Conservation (phyloP, 2,888 invertebrate species). For the Drosophila koepferae region DNA sequence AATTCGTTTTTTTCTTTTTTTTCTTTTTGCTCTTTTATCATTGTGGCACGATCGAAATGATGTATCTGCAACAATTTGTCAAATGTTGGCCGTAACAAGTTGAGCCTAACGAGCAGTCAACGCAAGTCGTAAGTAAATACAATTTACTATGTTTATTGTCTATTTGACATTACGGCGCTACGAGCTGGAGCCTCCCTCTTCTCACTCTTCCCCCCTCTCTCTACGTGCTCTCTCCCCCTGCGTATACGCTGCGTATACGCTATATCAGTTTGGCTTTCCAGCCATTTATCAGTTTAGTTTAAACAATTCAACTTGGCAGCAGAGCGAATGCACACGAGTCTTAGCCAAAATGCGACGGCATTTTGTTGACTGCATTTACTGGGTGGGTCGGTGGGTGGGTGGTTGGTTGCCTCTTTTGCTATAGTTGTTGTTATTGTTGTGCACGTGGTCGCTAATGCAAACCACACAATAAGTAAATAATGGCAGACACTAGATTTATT, state of each 20-base stretch:
- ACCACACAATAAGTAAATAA: constrained; percentile 62
- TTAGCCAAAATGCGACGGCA: constrained; percentile 53
- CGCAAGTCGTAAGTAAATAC: constrained; percentile 50
- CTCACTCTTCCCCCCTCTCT: not conserved
- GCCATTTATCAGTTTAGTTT: constrained; percentile 66
- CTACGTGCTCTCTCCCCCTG: not conserved
- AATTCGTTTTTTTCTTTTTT: not conserved
- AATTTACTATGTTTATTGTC: constrained; percentile 63
- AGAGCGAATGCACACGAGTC: constrained; percentile 46
- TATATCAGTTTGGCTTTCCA: constrained; percentile 48
- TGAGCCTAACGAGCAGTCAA: constrained; percentile 67
- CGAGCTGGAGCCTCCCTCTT: constrained; percentile 23
- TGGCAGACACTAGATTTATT: constrained; percentile 61
- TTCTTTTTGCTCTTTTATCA: constrained; percentile 46
- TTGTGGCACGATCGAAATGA: constrained; percentile 69
- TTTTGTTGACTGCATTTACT: constrained; percentile 14
- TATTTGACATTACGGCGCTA: constrained; percentile 72
- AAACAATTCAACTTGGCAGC: constrained; percentile 64
- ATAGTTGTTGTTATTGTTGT: constrained; percentile 20
- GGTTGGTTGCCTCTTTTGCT: constrained; percentile 6
- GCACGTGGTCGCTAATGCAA: constrained; percentile 68
- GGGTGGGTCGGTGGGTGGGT: constrained; percentile 16
- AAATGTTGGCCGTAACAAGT: constrained; percentile 63
- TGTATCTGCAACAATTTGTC: constrained; percentile 76
- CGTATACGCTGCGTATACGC: constrained; percentile 7